Percentiles rank a stretch among this genome's conserved stretches.
phyloP scores from a whole-genome alignment of 1,140 invertebrate species.

The Leptoteleia sp. region DNA sequence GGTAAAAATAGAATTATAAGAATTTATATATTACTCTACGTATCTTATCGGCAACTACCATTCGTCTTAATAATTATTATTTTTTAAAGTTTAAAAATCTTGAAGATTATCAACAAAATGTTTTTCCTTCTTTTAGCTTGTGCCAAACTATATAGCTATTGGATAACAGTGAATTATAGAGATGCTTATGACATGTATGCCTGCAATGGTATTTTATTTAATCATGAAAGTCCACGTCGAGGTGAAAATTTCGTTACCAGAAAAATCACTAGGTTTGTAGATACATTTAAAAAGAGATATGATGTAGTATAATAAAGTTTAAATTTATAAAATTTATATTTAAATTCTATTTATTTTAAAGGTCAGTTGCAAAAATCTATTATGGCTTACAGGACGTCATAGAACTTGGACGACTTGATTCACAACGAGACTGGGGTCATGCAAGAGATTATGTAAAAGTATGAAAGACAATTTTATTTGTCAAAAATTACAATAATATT shows the following conservation, averaged over 20 bases:
- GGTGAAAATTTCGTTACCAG: slow-evolving; percentile 99
- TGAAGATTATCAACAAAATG: too few species aligned
- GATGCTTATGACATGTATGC: slow-evolving; percentile 99
- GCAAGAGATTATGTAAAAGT: slow-evolving; percentile 99
- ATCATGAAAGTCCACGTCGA: slow-evolving; percentile 98
- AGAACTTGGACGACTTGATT: slow-evolving; percentile 97
- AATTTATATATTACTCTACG: too few species aligned
- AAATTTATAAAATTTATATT: too few species aligned
- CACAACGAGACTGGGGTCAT: slow-evolving; percentile 99
- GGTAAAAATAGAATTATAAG: slow-evolving; percentile 80
- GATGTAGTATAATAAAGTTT: too few species aligned
- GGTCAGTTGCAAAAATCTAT: slow-evolving; percentile 97
- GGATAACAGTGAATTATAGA: slow-evolving; percentile 99
- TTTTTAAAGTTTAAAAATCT: too few species aligned
- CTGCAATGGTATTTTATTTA: slow-evolving; percentile 99
- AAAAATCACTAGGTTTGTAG: slow-evolving; percentile 97
- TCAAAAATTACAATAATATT: too few species aligned
- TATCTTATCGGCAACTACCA: too few species aligned
- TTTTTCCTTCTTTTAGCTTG: slow-evolving; percentile 90
- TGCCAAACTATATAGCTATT: slow-evolving; percentile 99
- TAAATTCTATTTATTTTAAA: too few species aligned
- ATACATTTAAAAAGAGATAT: neutral
- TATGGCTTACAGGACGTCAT: slow-evolving; percentile 92
- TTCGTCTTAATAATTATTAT: too few species aligned
- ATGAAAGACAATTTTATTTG: slow-evolving; percentile 4